These are phyloP conservation scores for Gallirallus australis DNA, from an alignment of 2,797 vertebrate genomes.

Conservation along the genomic window DNA sequence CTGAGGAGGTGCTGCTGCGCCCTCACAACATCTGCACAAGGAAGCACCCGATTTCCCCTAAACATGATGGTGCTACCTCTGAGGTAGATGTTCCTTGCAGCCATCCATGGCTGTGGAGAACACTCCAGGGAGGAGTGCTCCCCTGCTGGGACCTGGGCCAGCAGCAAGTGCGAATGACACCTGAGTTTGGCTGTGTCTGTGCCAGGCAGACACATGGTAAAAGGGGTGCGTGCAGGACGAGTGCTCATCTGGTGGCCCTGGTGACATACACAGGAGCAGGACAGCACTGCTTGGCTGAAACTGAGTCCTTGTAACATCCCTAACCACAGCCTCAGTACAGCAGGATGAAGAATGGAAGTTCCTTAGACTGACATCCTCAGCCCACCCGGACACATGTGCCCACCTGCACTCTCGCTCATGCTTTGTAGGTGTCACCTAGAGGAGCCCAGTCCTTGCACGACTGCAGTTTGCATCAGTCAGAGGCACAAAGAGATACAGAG, in stretches of 20 bases:
- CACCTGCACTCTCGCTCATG: not conserved
- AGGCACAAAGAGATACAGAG: not conserved
- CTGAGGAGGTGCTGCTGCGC: not conserved
- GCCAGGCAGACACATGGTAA: not conserved
- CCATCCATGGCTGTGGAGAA: fast-evolving
- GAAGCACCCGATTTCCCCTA: not conserved
- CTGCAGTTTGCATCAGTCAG: not conserved
- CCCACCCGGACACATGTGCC: not conserved
- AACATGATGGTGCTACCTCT: no score
- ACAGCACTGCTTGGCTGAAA: not conserved
- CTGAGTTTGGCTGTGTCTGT: not conserved
- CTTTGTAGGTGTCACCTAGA: not conserved
- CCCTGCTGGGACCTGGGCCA: not conserved
- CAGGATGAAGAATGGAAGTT: not conserved
- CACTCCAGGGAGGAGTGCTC: not conserved
- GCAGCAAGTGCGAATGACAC: not conserved
- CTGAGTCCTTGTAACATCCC: not conserved
- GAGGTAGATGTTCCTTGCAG: not conserved
- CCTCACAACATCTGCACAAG: not conserved
- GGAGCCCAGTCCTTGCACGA: not conserved
- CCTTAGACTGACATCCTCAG: not conserved
- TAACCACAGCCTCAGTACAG: not conserved
- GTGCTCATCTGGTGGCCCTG: not conserved
- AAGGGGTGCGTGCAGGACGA: fast-evolving
- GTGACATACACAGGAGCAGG: not conserved